phyloP scores from a whole-genome alignment of 2,113 vertebrate species.

The Gracilinanus agilis region DNA sequence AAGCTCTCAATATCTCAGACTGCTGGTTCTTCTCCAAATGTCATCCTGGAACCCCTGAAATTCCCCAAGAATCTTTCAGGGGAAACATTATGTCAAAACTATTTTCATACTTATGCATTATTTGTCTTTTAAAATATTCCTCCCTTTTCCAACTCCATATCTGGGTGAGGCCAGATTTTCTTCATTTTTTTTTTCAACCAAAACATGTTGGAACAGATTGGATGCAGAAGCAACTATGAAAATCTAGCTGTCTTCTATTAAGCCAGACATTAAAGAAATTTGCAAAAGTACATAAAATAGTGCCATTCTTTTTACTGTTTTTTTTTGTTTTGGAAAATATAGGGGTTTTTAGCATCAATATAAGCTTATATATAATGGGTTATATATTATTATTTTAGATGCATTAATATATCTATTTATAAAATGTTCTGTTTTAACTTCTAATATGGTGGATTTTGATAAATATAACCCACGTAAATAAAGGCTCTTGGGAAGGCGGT shows the following conservation, averaged over 20 bases:
- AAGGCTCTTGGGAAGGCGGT: background rate
- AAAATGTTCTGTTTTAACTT: background rate
- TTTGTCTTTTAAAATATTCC: background rate
- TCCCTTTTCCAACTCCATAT: background rate
- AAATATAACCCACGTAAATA: background rate
- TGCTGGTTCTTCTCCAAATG: background rate
- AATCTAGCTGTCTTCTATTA: background rate
- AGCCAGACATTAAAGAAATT: background rate
- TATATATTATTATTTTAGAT: background rate
- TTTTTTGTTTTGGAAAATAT: background rate
- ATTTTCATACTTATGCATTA: background rate
- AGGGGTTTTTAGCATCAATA: background rate
- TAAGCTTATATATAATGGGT: background rate
- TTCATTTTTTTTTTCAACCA: background rate
- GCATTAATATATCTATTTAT: background rate
- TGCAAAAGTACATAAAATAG: background rate
- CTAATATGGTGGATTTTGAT: background rate
- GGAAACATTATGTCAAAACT: background rate
- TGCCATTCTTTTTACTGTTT: background rate
- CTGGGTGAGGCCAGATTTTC: background rate
- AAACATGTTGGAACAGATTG: background rate
- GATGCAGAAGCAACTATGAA: background rate
- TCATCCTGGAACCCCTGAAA: background rate
- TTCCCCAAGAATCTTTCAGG: background rate
- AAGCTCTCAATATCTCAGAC: too few species aligned